These are phyloP conservation scores for Galendromus occidentalis DNA, from an alignment of 1,140 invertebrate species.

Conservation along the genomic window DNA sequence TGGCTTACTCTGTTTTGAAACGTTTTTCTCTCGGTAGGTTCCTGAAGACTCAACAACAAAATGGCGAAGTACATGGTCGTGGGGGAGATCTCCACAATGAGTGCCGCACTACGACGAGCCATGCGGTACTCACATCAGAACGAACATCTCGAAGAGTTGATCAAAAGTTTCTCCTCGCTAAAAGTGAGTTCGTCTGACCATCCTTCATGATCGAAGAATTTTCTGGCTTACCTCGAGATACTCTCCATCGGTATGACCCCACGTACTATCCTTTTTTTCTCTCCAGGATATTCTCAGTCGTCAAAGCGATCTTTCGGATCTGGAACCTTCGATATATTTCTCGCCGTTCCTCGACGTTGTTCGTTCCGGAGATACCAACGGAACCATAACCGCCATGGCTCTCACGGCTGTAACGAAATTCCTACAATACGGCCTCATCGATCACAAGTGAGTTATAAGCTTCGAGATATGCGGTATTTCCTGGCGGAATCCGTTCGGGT, in stretches of 20 bases:
- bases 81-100: constrained; percentile 64
- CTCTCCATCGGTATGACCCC: too few relatives aligned
- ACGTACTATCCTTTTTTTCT: constrained; percentile 52
- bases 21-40: too few relatives aligned
- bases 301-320: constrained; percentile 50
- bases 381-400: constrained; percentile 75
- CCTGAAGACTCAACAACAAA: too few relatives aligned
- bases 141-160: constrained; percentile 23
- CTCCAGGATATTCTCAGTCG: constrained; percentile 49
- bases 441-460: constrained; percentile 31
- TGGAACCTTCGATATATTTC: constrained; percentile 48
- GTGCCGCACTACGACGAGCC: constrained; percentile 60
- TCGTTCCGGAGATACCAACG: constrained; percentile 79
- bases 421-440: constrained; percentile 71
- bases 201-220: too few relatives aligned
- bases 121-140: constrained; percentile 46
- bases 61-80: constrained; percentile 49
- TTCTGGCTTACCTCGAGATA: too few relatives aligned
- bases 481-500: too few relatives aligned
- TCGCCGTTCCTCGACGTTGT: constrained; percentile 85
- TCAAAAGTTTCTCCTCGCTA: not conserved
- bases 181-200: not conserved
- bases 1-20: too few relatives aligned
- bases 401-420: constrained; percentile 83
- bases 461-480: too few relatives aligned